Base-by-base conservation (phyloP, 2,888 invertebrate genomes). In the Hypsopygia costalis region DNA sequence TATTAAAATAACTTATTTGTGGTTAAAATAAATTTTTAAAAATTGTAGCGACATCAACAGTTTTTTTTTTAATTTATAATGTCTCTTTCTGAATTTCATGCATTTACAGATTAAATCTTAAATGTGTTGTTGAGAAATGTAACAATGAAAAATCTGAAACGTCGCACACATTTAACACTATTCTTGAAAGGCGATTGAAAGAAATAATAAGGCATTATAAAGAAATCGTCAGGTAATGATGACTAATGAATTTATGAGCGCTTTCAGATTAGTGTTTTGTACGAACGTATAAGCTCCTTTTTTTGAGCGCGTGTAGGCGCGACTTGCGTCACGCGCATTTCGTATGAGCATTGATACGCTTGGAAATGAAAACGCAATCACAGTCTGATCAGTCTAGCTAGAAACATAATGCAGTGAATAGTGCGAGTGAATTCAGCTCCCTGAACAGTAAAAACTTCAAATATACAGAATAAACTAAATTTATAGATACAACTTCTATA, bases 391-490 rank as follows among this genome's bases (percentile, higher is more conserved):
- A 83, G 83, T 85, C 83, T 72, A 81, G 79, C 81, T 63, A 62
- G 57, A 57, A 76, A 66, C 57, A 41, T 62, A 71, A 63, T 47
- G 49, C n/a, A 81, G 75, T 73, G 50, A 68, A 59, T 54, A 56
- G 65, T 62, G 67, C 52, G 75, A 83, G 82, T 83, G 81, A 85
- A 54, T 68, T 80, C 83, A 79, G 79, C 70, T 71, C 79, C 60
- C 58, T 67, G 54, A 57, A 78, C 73, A 62, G 61, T 80, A 77
- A 74, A 77, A 76, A 77, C 69, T 65, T 81, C 83, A 82, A 85
- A 88, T 88, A 86, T 88, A 88, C 87, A 88, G 77, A 81, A 82
- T 80, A 86, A 85, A 83, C 77, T 81, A 75, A 79, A 81, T 81
- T 82, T 81, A 81, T 81, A 80, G 70, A 70, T 81, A 83, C 70